Evolutionary conservation across 2,113 vertebrate species (phyloP), one percentile per base, ranked within the genome.

Genomic region (Collichthys lucidus): DNA sequence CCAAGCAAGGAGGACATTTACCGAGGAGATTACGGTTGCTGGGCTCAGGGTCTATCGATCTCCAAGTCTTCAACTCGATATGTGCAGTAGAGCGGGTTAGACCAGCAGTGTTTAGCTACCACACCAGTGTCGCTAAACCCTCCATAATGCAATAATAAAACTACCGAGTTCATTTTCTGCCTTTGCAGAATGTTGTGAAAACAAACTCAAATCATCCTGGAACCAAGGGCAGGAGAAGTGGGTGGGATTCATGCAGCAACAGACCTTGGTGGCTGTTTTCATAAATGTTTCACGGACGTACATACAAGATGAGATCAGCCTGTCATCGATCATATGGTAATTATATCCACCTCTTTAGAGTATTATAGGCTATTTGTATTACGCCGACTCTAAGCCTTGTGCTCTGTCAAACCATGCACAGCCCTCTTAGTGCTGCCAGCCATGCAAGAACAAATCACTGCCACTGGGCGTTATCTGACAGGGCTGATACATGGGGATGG

Each of bases 21-120:
- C 64, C 47, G 72, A 80, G 65, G 72, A 87, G 85, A 93, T 92
- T 90, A 94, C 81, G 77, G 86, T 86, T 91, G 80, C 78, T 79
- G 77, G 68, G 55, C 83, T 88, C 79, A 82, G 78, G 19, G 81
- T 55, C 4, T 20, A 92, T 94, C 72, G 77, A 90, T 91, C 77
- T 67, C 7, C 4, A 44, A 55, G 87, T 67, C 82, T 90, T 8
- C 59, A 89, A 77, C 80, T 89, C 75, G 66, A 89, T 86, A 83
- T 83, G 79, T 72, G 78, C 71, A 81, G 86, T 74, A 80, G 59
- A 75, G 68, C 53, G 20, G 72, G 53, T 71, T 67, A 17, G 69
- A 79, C 26, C 31, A 53, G 64, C 50, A 66, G 80, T 77, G 76
- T 86, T 89, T 59, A 83, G 77, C 87, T 82, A 50, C 67, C 77